Base-by-base conservation (phyloP, 2,797 vertebrate species). In the Pogoniulus pusillus region DNA sequence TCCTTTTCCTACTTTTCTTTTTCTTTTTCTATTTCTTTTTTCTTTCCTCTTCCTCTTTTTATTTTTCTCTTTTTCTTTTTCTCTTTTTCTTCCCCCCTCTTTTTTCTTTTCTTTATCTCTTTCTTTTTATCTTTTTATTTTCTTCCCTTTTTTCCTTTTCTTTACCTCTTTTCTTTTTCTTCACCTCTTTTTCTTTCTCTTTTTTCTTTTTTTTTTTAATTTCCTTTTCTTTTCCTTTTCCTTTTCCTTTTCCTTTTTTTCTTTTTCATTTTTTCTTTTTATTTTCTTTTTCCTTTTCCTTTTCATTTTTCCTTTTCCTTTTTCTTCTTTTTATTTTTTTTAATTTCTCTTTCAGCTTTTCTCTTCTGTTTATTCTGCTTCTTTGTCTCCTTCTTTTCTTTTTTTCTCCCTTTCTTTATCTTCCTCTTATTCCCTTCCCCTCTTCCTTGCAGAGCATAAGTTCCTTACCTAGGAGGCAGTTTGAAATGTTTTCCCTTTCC, bases 401-500 rank as follows among this genome's bases (percentile, higher is more conserved):
- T 4, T 4, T 23, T 30, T 13, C 12, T 45, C 3, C 9, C 18
- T 9, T 12, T 30, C 14, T 12, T 13, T 14, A 2, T 16, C 3
- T 1, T 5, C n/a, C 3, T 29, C 2, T 17, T 10, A 10, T 9
- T 58, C 4, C 10, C 7, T 8, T 17, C 59, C 8, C 6, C 4
- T 55, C 19, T 65, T 78, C 71, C 53, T 91, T 93, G 30, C 66
- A 73, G 47, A 83, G 23, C 17, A 4, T 78, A 83, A 83, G 54
- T 85, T 88, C 65, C 76, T 73, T 89, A 82, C 72, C 75, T 92
- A 70, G 35, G 77, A 91, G 80, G 71, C 63, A 93, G 23, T 70
- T 69, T 76, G 76, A 93, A 91, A 57, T 57, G 94, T 91, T 96
- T 96, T 92, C 74, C 29, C 35, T 94, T 96, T 92, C 51, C 93